phyloP scores from a whole-genome alignment of 2,888 invertebrate species.

The Heliconius sara region DNA sequence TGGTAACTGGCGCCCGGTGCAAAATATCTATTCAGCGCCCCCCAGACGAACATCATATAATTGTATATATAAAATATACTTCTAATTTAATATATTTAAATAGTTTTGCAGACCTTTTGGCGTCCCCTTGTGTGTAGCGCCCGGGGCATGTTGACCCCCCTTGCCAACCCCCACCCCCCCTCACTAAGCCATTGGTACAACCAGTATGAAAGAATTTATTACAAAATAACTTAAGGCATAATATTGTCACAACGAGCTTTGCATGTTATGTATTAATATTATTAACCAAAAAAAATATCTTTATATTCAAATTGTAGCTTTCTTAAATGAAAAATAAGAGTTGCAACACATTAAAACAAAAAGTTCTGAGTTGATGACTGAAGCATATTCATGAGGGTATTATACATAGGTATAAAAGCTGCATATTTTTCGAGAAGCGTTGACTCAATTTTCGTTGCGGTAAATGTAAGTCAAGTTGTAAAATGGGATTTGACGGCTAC shows the following conservation, averaged over 20 bases:
- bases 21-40: too few relatives aligned
- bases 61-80: too few relatives aligned
- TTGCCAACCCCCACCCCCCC: too few relatives aligned
- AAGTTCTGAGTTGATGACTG: neutral
- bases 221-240: neutral
- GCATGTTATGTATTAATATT: neutral
- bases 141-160: too few relatives aligned
- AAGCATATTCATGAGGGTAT: conserved; percentile 19
- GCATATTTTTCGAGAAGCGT: conserved; percentile 26
- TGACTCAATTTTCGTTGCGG: conserved; percentile 24
- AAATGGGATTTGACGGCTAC: conserved; percentile 16
- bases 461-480: conserved; percentile 24
- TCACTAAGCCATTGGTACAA: too few relatives aligned
- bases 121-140: too few relatives aligned
- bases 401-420: conserved; percentile 4
- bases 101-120: too few relatives aligned
- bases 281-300: neutral
- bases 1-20: too few relatives aligned
- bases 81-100: too few relatives aligned
- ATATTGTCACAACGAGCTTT: neutral
- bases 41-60: too few relatives aligned
- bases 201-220: neutral
- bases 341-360: conserved; percentile 8
- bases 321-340: conserved; percentile 11
- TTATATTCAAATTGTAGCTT: neutral